Evolutionary conservation across 2,888 invertebrate genomes (phyloP).

Genomic region (Apodemia zela): DNA sequence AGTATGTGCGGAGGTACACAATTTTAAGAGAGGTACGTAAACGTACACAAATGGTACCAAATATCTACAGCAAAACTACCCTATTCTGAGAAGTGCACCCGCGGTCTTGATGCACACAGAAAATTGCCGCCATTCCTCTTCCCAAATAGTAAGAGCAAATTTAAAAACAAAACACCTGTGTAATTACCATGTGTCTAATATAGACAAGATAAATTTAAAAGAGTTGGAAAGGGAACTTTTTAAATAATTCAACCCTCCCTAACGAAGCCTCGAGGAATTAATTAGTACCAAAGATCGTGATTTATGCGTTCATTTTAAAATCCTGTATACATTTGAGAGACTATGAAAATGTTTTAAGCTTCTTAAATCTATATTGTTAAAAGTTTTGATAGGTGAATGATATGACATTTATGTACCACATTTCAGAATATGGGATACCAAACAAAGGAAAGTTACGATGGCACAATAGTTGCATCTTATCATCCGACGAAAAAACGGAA

Average conservation of each 20-base stretch:
- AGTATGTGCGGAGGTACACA: too few species aligned
- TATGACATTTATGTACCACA: neutral
- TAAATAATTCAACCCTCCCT: constrained; percentile 59
- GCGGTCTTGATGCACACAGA: too few species aligned
- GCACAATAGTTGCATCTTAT: too few species aligned
- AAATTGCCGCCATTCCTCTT: too few species aligned
- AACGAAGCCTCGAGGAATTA: constrained; percentile 73
- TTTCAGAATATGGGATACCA: too few species aligned
- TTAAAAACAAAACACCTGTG: neutral
- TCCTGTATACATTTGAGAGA: constrained; percentile 55
- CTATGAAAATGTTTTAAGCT: constrained; percentile 27
- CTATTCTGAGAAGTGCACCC: too few species aligned
- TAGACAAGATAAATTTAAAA: constrained; percentile 56
- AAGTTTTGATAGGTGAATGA: constrained; percentile 9
- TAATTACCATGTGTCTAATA: constrained; percentile 16
- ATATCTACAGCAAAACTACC: too few species aligned
- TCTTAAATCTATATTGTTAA: constrained; percentile 10
- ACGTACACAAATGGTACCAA: too few species aligned
- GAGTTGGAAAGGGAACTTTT: constrained; percentile 55
- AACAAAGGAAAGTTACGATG: too few species aligned
- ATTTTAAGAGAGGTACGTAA: too few species aligned
- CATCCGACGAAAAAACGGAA: too few species aligned
- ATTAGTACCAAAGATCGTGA: constrained; percentile 79
- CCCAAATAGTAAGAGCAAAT: too few species aligned
- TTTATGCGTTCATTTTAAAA: constrained; percentile 79